phyloP scores from a whole-genome alignment of 2,888 invertebrate genomes.

The Oxytorus armatus region DNA sequence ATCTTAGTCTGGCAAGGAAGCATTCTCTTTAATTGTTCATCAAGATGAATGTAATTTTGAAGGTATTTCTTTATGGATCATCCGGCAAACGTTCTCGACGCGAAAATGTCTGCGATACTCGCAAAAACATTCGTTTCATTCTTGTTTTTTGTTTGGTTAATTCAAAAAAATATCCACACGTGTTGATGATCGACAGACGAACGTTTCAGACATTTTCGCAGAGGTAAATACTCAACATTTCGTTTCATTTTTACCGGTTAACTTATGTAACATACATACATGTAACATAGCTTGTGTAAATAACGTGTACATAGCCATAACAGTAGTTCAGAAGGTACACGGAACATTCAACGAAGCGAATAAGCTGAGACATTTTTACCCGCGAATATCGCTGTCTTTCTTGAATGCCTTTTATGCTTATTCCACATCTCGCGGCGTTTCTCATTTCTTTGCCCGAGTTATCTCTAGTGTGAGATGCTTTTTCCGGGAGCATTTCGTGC shows the following conservation, averaged over 20 bases:
- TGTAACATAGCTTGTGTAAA: not conserved
- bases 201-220: conserved; percentile 15
- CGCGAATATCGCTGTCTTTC: conserved; percentile 25
- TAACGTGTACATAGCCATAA: conserved; percentile 16
- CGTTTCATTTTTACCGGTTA: conserved; percentile 4
- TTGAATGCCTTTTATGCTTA: conserved; percentile 18
- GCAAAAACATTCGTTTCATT: not conserved
- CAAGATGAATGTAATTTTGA: too few relatives aligned
- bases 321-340: conserved; percentile 12
- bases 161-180: not conserved
- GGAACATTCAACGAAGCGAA: conserved; percentile 47
- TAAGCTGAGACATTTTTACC: conserved; percentile 43
- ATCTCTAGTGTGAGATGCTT: conserved; percentile 42
- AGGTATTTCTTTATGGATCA: too few relatives aligned
- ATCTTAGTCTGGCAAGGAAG: too few relatives aligned
- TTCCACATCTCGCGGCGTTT: conserved; percentile 5
- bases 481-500: conserved; percentile 21
- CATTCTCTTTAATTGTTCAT: too few relatives aligned
- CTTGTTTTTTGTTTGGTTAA: not conserved
- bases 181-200: not conserved
- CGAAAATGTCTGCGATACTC: not conserved
- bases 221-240: not conserved
- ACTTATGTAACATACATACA: not conserved
- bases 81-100: too few relatives aligned
- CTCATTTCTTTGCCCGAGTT: conserved; percentile 13